Percentiles rank a stretch among this genome's conserved stretches.
Conservation (phyloP, 2,888 invertebrate genomes). For the Augiades crinisus region DNA sequence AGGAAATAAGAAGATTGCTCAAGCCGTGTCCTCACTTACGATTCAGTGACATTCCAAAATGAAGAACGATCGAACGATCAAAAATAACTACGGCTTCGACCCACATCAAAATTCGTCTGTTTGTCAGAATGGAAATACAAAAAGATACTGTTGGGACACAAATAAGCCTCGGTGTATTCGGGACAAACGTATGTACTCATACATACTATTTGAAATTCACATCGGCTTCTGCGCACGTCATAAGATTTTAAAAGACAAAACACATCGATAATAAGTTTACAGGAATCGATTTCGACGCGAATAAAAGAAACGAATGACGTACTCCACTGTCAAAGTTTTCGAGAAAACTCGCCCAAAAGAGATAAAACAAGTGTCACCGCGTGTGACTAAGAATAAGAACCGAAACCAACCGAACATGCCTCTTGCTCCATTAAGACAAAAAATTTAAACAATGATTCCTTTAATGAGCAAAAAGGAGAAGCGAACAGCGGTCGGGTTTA, state of each 20-base stretch:
- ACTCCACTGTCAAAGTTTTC: conserved; percentile 13
- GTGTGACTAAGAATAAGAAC: conserved; percentile 17
- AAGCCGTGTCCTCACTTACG: conserved; percentile 47
- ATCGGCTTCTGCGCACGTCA: conserved; percentile 35
- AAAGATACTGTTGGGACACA: conserved; percentile 40
- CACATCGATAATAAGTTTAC: conserved; percentile 28
- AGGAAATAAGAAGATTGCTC: conserved; percentile 43
- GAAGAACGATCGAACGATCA: conserved; percentile 37
- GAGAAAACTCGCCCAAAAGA: conserved; percentile 7
- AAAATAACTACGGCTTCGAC: conserved; percentile 55
- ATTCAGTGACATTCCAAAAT: conserved; percentile 55
- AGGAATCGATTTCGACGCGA: background rate
- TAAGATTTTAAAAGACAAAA: conserved; percentile 36
- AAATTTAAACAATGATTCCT: conserved; percentile 24
- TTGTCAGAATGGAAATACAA: conserved; percentile 41
- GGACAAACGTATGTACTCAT: conserved; percentile 44
- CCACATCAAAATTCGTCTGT: conserved; percentile 60
- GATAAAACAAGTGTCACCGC: conserved; percentile 15
- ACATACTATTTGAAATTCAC: conserved; percentile 52
- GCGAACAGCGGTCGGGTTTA: conserved; percentile 22
- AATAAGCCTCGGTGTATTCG: conserved; percentile 41
- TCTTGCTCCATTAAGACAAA: conserved; percentile 10
- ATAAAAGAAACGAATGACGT: conserved; percentile 4
- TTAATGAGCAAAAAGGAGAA: conserved; percentile 29
- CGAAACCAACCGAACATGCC: conserved; percentile 1